A percentile compares a stretch with the other conserved stretches of the same genome.
These are phyloP conservation scores for Elephas maximus DNA, from an alignment of 2,113 vertebrate species.

Conservation along the genomic window DNA sequence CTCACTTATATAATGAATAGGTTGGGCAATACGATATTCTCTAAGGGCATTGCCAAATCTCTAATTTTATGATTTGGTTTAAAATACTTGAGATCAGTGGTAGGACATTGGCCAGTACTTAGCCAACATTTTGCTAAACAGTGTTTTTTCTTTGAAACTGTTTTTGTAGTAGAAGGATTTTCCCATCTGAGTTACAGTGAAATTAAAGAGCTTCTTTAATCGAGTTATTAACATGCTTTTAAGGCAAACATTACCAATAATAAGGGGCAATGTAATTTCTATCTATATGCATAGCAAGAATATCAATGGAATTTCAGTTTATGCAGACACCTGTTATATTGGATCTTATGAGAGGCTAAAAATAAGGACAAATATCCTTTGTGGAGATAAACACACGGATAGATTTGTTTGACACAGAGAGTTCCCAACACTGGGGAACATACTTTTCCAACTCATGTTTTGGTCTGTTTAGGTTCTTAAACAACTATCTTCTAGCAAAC, in stretches of 20 bases:
- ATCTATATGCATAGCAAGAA: background rate
- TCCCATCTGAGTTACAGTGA: background rate
- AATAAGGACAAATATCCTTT: conserved; percentile 59
- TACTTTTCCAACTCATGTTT: background rate
- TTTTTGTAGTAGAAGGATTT: conserved; percentile 14
- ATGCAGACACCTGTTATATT: conserved; percentile 33
- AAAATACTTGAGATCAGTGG: background rate
- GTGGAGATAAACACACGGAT: conserved; percentile 41
- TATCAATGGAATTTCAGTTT: conserved; percentile 33
- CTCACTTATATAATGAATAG: background rate
- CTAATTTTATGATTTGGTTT: background rate
- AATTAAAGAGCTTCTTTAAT: conserved; percentile 37
- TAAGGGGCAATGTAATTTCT: conserved; percentile 40
- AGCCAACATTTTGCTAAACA: background rate
- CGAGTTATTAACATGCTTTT: conserved; percentile 17
- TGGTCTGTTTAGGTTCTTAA: background rate
- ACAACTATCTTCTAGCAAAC: conserved; percentile 28
- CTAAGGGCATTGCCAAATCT: background rate
- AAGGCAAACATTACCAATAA: background rate
- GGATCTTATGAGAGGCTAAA: conserved; percentile 67
- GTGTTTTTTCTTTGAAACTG: conserved; percentile 2
- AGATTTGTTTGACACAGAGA: conserved; percentile 58
- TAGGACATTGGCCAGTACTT: background rate
- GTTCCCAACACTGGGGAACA: background rate
- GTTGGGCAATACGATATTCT: background rate